A percentile compares a stretch with the other conserved stretches of the same genome.
Evolutionary conservation across 2,797 vertebrate genomes (phyloP).

Genomic region (Anas georgica): DNA sequence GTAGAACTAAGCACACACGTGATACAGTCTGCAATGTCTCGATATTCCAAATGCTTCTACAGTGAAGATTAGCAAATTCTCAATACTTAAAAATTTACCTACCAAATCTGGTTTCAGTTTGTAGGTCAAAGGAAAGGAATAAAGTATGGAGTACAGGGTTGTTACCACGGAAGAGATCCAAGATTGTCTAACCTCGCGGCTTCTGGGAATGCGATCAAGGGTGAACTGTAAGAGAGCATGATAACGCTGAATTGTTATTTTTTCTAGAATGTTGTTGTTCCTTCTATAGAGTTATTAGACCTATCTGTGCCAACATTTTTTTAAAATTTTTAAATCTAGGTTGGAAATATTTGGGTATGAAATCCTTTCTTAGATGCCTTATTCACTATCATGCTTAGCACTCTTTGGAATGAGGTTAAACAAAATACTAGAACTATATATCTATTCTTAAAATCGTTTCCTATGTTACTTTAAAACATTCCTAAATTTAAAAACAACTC

Average conservation of each 20-base stretch:
- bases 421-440: fast-evolving
- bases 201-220: slow-evolving; percentile 87
- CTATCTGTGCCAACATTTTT: background rate
- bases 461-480: background rate
- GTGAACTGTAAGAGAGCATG: slow-evolving; percentile 80
- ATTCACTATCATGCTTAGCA: background rate
- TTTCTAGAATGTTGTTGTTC: background rate
- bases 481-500: background rate
- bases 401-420: background rate
- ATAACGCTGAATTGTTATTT: slow-evolving; percentile 1
- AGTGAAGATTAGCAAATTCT: background rate
- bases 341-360: background rate
- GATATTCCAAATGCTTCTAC: background rate
- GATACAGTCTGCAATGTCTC: background rate
- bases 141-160: slow-evolving; percentile 80
- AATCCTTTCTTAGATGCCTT: background rate
- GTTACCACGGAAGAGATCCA: slow-evolving; percentile 88
- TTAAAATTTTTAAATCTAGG: background rate
- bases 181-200: slow-evolving; percentile 91
- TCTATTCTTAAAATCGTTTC: background rate
- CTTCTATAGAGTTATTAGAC: background rate
- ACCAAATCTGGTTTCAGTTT: slow-evolving; percentile 90
- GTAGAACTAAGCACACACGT: background rate
- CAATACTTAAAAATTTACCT: slow-evolving; percentile 65
- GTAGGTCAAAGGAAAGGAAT: slow-evolving; percentile 84